Percentiles rank a stretch among this genome's conserved stretches.
Evolutionary conservation across 2,113 vertebrate species (phyloP).

Genomic region (Phasianus colchicus): DNA sequence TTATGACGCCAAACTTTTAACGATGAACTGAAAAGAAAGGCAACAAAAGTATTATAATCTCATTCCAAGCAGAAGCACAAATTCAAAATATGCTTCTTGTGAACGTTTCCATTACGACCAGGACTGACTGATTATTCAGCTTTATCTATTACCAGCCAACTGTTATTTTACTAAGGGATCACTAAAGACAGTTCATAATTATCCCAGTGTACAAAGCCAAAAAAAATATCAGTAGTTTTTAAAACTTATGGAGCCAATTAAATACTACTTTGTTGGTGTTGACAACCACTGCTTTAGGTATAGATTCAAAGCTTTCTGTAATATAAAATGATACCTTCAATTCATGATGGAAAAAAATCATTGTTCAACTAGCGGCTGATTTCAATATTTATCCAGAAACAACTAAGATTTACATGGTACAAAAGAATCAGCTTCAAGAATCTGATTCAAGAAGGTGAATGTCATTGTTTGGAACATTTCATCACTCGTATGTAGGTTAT

Average conservation of each 20-base stretch:
- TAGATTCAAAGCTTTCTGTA: background rate
- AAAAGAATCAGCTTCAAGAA: background rate
- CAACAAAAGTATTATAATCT: background rate
- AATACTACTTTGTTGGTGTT: background rate
- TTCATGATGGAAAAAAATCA: background rate
- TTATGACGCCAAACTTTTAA: background rate
- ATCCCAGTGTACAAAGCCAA: background rate
- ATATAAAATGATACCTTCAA: background rate
- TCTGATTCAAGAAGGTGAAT: background rate
- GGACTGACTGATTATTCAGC: background rate
- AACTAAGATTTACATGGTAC: background rate
- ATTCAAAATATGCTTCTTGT: background rate
- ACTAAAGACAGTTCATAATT: background rate
- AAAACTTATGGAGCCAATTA: background rate
- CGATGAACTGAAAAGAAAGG: background rate
- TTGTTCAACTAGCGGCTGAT: background rate
- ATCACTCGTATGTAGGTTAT: background rate
- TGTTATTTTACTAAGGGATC: background rate
- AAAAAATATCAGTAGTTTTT: background rate
- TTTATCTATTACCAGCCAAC: background rate
- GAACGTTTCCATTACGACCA: background rate
- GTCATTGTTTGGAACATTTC: background rate
- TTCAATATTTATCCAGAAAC: background rate
- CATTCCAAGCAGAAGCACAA: background rate
- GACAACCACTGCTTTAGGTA: background rate